Percentiles rank a stretch among this genome's conserved stretches.
Conservation (phyloP, 1,140 invertebrate genomes). For the Lucilia sericata region DNA sequence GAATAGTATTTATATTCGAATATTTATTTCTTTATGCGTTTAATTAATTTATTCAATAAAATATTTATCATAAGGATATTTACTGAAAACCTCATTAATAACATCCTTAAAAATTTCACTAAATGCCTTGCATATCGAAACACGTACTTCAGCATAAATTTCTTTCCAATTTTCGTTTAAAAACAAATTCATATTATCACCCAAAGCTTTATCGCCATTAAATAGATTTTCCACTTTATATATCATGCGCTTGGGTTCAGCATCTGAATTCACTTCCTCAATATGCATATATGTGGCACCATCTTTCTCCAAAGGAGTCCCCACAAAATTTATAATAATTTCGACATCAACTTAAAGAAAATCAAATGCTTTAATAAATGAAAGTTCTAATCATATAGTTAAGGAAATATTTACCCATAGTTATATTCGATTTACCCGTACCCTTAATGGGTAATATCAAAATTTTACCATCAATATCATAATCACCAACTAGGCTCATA, state of each 20-base stretch:
- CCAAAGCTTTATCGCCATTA: too few species aligned
- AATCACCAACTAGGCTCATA: constrained; percentile 62
- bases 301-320: constrained; percentile 50
- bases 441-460: constrained; percentile 68
- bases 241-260: constrained; percentile 35
- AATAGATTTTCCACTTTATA: constrained; percentile 65
- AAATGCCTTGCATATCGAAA: constrained; percentile 69
- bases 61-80: constrained; percentile 62
- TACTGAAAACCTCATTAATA: constrained; percentile 69
- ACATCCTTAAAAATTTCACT: constrained; percentile 67
- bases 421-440: constrained; percentile 65
- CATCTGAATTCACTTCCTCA: constrained; percentile 49
- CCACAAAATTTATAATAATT: constrained; percentile 24
- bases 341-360: background rate
- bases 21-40: too few species aligned
- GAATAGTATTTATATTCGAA: too few species aligned
- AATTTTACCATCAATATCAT: constrained; percentile 66
- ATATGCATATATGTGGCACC: constrained; percentile 55
- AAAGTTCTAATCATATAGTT: too few species aligned
- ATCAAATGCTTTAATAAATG: background rate
- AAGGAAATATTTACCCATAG: too few species aligned
- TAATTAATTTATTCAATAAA: constrained; percentile 53
- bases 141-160: constrained; percentile 69
- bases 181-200: constrained; percentile 70
- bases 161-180: constrained; percentile 73